Conservation (phyloP, 2,888 invertebrate species). For the Rotaria socialis region DNA sequence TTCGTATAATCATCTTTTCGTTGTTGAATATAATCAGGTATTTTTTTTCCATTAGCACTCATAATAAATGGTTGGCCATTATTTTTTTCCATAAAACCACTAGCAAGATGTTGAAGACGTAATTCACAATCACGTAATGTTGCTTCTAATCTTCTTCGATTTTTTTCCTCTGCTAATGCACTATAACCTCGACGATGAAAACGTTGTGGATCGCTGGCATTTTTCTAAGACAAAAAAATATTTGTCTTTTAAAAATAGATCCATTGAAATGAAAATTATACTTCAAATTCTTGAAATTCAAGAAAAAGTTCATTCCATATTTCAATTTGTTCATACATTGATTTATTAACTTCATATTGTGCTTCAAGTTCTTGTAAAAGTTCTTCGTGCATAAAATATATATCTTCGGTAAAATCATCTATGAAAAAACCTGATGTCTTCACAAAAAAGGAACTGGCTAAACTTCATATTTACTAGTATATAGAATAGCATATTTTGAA, state of each 20-base stretch:
- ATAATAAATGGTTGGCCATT: constrained; percentile 8
- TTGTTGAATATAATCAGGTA: background rate
- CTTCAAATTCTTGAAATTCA: constrained; percentile 29
- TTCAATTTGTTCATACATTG: constrained; percentile 35
- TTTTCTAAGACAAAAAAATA: background rate
- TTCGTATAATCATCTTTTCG: background rate
- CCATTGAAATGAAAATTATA: background rate
- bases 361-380: constrained; percentile 11
- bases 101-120: background rate
- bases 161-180: constrained; percentile 25
- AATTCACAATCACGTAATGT: background rate
- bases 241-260: background rate
- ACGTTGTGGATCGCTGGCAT: background rate
- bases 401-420: constrained; percentile 28
- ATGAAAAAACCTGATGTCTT: background rate
- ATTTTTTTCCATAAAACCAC: background rate
- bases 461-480: background rate
- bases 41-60: background rate
- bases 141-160: background rate
- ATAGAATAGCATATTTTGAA: constrained; percentile 19
- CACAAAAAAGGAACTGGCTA: background rate
- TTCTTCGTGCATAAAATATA: constrained; percentile 17
- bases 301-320: constrained; percentile 5
- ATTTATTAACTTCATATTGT: constrained; percentile 1
- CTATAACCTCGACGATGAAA: constrained; percentile 23